Percentiles rank a stretch among this genome's conserved stretches.
Evolutionary conservation across 2,113 vertebrate species (phyloP).

Genomic region (Potamarius usumacintae): DNA sequence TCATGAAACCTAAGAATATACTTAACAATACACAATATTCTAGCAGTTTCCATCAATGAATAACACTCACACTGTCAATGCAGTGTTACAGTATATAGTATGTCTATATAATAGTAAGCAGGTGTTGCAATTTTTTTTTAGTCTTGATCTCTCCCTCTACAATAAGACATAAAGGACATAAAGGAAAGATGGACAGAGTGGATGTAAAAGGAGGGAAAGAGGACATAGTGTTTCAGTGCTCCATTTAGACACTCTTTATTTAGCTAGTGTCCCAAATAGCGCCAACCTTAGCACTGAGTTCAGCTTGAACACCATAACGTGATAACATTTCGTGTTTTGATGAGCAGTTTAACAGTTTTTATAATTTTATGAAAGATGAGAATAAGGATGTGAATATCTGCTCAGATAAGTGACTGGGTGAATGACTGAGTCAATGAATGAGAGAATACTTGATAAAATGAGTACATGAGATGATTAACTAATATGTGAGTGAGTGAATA

Average conservation of each 20-base stretch:
- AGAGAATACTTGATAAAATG: neutral
- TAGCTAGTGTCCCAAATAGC: constrained; percentile 66
- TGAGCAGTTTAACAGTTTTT: neutral
- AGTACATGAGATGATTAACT: constrained; percentile 40
- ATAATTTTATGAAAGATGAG: neutral
- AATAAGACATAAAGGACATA: constrained; percentile 17
- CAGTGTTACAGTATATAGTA: neutral
- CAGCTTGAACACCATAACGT: neutral
- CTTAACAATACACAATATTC: neutral
- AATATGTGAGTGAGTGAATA: neutral
- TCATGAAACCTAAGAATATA: neutral
- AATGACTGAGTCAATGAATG: neutral
- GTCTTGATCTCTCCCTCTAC: neutral
- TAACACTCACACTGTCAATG: neutral
- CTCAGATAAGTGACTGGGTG: neutral
- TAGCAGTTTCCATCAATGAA: neutral
- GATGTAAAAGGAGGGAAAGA: constrained; percentile 47
- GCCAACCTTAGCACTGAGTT: constrained; percentile 15
- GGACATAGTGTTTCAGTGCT: constrained; percentile 54
- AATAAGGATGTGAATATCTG: neutral
- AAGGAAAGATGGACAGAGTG: constrained; percentile 43
- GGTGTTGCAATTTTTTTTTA: neutral
- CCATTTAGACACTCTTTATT: constrained; percentile 66
- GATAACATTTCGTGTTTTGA: neutral
- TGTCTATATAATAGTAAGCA: neutral